phyloP scores from a whole-genome alignment of 2,797 vertebrate genomes.

The Cirrhinus mrigala region DNA sequence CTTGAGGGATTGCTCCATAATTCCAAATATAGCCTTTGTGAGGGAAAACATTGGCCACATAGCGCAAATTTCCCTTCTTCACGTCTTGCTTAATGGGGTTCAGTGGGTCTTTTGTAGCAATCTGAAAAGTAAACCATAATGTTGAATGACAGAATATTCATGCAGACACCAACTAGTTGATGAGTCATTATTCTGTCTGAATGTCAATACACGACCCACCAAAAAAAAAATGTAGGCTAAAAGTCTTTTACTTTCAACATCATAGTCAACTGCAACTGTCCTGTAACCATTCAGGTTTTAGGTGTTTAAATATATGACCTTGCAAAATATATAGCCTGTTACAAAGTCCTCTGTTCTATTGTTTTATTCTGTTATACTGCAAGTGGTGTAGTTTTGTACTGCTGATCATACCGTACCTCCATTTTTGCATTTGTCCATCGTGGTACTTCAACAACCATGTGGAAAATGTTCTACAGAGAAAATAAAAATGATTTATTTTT shows the following conservation, averaged over 20 bases:
- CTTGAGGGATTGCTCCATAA: slow-evolving; percentile 97
- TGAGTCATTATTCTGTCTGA: background rate
- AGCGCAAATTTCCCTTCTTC: slow-evolving; percentile 95
- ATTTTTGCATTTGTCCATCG: slow-evolving; percentile 98
- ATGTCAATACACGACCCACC: background rate
- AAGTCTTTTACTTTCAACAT: background rate
- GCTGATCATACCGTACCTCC: slow-evolving; percentile 92
- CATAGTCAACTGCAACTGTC: background rate
- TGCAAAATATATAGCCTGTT: background rate
- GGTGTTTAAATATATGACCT: slow-evolving; percentile 8
- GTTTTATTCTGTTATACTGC: slow-evolving; percentile 14
- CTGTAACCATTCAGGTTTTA: background rate
- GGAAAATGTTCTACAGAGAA: slow-evolving; percentile 87
- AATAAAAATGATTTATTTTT: slow-evolving; percentile 4
- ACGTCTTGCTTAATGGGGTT: slow-evolving; percentile 98
- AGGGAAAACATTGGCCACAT: slow-evolving; percentile 95
- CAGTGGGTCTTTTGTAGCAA: slow-evolving; percentile 93
- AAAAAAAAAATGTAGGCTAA: slow-evolving; percentile 1
- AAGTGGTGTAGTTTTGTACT: background rate
- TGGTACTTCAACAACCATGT: slow-evolving; percentile 96
- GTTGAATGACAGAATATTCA: background rate
- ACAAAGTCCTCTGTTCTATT: slow-evolving; percentile 13
- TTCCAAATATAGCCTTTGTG: slow-evolving; percentile 99
- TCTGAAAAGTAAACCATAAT: slow-evolving; percentile 76
- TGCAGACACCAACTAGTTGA: background rate